phyloP scores from a whole-genome alignment of 2,797 vertebrate genomes.

The Falco peregrinus region DNA sequence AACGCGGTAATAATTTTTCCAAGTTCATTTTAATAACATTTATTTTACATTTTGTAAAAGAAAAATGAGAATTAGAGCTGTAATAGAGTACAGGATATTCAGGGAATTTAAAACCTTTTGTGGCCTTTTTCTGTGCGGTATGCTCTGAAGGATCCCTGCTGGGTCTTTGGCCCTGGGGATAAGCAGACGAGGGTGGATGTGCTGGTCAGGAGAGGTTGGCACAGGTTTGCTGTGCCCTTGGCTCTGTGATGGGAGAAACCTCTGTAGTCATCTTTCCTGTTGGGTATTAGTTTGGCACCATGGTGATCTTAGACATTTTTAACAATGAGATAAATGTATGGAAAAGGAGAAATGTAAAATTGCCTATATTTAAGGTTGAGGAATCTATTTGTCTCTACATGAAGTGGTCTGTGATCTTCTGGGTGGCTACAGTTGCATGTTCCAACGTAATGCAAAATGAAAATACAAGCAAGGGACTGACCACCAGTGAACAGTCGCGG shows the following conservation, averaged over 20 bases:
- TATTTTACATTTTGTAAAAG: background rate
- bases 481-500: background rate
- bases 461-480: background rate
- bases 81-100: rapidly evolving
- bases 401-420: background rate
- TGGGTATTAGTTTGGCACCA: background rate
- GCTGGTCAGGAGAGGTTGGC: background rate
- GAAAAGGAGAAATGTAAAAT: background rate
- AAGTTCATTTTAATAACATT: background rate
- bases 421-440: background rate
- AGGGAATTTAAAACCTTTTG: rapidly evolving
- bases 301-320: background rate
- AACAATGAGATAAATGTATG: background rate
- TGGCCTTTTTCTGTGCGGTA: background rate
- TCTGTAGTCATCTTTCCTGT: rapidly evolving
- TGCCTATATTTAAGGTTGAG: background rate
- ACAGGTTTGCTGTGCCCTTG: background rate
- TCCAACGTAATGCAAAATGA: rapidly evolving
- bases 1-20: rapidly evolving
- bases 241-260: background rate
- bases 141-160: background rate
- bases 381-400: background rate
- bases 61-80: background rate
- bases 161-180: background rate
- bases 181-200: background rate